These are phyloP conservation scores for Notamacropus eugenii DNA, from an alignment of 2,797 vertebrate genomes.

Conservation along the genomic window DNA sequence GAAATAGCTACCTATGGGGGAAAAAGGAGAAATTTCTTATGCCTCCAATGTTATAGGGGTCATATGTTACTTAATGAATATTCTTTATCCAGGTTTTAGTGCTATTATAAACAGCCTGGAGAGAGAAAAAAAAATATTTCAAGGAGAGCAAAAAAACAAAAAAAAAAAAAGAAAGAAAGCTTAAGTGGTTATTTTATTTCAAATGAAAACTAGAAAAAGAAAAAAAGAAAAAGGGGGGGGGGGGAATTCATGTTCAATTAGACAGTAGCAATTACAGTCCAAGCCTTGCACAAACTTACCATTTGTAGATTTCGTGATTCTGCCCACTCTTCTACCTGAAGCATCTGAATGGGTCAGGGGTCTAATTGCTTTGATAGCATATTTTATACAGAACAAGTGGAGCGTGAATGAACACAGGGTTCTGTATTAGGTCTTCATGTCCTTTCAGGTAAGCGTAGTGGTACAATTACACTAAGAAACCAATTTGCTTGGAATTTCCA, in stretches of 20 bases:
- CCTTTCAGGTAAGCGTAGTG: slow-evolving; percentile 48
- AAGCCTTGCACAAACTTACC: neutral
- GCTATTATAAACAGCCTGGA: neutral
- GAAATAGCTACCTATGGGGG: neutral
- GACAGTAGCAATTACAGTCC: neutral
- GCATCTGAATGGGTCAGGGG: slow-evolving; percentile 32
- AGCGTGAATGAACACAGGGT: neutral
- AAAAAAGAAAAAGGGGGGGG: neutral
- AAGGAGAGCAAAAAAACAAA: neutral
- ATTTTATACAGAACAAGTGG: slow-evolving; percentile 53
- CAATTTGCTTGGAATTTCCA: slow-evolving; percentile 43
- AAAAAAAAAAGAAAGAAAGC: neutral
- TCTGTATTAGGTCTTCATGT: neutral
- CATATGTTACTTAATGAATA: neutral
- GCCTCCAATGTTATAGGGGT: neutral
- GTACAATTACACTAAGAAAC: slow-evolving; percentile 60
- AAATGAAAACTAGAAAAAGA: neutral
- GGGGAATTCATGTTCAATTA: neutral
- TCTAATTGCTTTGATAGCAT: slow-evolving; percentile 48
- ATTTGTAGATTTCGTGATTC: neutral
- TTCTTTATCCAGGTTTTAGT: neutral
- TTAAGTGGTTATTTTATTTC: neutral
- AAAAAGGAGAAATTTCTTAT: neutral
- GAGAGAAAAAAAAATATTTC: neutral
- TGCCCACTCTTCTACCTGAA: slow-evolving; percentile 4